Conservation (phyloP, 2,113 vertebrate species). For the Orycteropus afer region DNA sequence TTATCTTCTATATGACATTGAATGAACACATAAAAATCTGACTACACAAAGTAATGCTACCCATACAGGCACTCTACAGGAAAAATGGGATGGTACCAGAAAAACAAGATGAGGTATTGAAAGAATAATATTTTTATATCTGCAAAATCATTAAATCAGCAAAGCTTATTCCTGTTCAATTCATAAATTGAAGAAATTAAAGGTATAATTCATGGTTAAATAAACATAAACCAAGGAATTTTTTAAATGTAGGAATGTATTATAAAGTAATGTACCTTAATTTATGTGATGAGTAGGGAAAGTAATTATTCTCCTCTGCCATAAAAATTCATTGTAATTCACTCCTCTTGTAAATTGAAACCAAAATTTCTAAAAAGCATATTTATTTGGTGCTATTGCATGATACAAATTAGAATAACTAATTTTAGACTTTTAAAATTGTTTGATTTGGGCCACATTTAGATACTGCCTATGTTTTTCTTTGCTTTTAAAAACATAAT, state of each 20-base stretch:
- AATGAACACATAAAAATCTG: neutral
- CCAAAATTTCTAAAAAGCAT: neutral
- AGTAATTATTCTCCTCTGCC: neutral
- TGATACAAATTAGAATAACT: neutral
- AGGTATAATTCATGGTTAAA: neutral
- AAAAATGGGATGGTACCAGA: neutral
- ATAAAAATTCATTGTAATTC: neutral
- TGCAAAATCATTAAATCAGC: neutral
- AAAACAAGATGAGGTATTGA: neutral
- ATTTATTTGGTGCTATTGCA: neutral
- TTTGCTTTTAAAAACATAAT: neutral
- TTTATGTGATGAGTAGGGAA: constrained; percentile 34
- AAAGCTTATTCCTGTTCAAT: neutral
- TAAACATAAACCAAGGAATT: neutral
- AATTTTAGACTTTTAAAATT: neutral
- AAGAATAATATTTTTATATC: neutral
- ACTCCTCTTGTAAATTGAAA: neutral
- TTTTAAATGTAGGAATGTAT: neutral
- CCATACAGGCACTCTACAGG: neutral
- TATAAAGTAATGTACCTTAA: neutral
- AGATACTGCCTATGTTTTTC: neutral
- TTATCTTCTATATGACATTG: neutral
- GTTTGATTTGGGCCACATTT: neutral
- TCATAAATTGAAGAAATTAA: constrained; percentile 10
- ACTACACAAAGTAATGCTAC: neutral